Base-by-base conservation (phyloP, 2,888 invertebrate species). In the Bugula neritina region DNA sequence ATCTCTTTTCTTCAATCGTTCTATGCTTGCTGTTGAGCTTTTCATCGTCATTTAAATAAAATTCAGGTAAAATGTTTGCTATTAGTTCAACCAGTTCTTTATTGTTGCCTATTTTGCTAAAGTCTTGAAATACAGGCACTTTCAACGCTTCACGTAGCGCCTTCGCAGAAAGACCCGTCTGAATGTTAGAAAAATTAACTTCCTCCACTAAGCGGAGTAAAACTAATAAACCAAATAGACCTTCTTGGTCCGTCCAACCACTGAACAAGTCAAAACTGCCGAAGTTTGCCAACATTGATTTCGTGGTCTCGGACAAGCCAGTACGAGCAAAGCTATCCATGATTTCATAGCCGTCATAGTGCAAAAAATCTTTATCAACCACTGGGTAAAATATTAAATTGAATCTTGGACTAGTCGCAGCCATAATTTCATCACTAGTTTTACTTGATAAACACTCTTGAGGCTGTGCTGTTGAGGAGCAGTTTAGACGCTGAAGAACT, bases 181-280 rank as follows among this genome's bases (percentile, higher is more conserved):
- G 27, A 29, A 63, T 2, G n/a, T 29, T 31, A 10, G 27, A 13
- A 13, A 10, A 21, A n/a, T 21, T 63, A 10, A 63, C 27, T 29
- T 25, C 2, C 5, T 13, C 2, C 10, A 2, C 27, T 10, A 29
- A n/a, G n/a, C n/a, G n/a, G n/a, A n/a, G n/a, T n/a, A n/a, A n/a
- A n/a, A n/a, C n/a, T n/a, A n/a, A n/a, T n/a, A n/a, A n/a, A n/a
- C n/a, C 10, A 31, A 63, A 13, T 31, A 63, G 31, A 63, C 63
- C 63, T 31, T 63, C 63, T 31, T 63, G 63, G n/a, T 63, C 31
- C 3, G 27, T 63, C 63, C 63, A 63, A 2, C 63, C 63, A 31
- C 63, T 63, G 5, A 63, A 31, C 17, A 63, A 27, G 31, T 63
- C 63, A 34, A 13, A 63, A 10, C 5, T 63, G 27, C 29, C 63